These are phyloP conservation scores for Rhinatrema bivittatum DNA, from an alignment of 2,797 vertebrate genomes.

Conservation along the genomic window DNA sequence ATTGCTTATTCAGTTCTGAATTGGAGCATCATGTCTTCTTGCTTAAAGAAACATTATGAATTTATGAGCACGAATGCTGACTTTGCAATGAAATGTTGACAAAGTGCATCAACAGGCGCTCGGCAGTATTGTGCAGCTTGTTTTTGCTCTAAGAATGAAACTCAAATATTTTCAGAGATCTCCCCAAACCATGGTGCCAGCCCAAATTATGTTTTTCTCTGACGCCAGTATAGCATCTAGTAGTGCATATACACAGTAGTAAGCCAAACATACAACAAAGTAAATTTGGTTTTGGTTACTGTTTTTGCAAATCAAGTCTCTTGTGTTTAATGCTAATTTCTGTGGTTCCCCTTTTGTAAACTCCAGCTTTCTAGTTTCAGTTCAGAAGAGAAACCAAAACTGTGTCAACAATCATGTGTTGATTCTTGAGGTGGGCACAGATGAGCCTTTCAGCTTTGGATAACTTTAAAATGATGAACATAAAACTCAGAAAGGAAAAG, in stretches of 20 bases:
- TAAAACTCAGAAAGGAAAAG: too few relatives aligned
- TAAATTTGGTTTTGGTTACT: constrained; percentile 9
- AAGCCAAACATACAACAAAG: background rate
- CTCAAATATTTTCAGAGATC: background rate
- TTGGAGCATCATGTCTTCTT: too few relatives aligned
- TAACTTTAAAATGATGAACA: too few relatives aligned
- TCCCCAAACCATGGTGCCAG: background rate
- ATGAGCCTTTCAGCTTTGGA: too few relatives aligned
- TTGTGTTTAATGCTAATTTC: constrained; percentile 19
- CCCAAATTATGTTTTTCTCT: background rate
- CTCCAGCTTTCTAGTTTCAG: constrained; percentile 27
- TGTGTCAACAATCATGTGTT: too few relatives aligned
- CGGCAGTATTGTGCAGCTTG: background rate
- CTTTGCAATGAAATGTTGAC: too few relatives aligned
- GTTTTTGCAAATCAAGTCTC: constrained; percentile 6
- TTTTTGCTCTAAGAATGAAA: background rate
- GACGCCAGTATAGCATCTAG: background rate
- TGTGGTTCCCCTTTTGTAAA: constrained; percentile 30
- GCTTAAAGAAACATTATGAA: too few relatives aligned
- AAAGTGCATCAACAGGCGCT: background rate
- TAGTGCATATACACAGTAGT: background rate
- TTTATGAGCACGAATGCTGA: too few relatives aligned
- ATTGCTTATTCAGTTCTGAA: too few relatives aligned
- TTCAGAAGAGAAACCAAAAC: constrained; percentile 37
- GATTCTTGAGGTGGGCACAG: too few relatives aligned